phyloP scores from a whole-genome alignment of 2,888 invertebrate genomes.

The Tipula helvola region DNA sequence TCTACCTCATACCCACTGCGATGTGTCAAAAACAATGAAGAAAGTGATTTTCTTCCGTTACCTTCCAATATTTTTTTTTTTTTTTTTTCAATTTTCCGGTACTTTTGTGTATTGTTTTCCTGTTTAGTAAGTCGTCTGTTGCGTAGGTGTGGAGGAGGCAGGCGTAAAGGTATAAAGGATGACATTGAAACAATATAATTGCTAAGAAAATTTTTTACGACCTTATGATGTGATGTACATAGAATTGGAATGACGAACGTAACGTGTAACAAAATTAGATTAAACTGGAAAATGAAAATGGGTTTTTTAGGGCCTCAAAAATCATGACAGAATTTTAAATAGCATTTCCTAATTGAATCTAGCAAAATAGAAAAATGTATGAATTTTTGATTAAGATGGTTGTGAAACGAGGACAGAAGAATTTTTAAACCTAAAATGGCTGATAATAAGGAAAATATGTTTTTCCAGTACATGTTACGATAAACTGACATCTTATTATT shows the following conservation, averaged over 20 bases:
- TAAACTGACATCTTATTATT: conserved; percentile 4
- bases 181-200: background rate
- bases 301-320: background rate
- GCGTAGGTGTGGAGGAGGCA: background rate
- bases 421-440: background rate
- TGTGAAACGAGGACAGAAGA: background rate
- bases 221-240: background rate
- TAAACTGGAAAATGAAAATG: background rate
- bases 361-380: background rate
- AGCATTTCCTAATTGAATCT: background rate
- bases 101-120: background rate
- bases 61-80: background rate
- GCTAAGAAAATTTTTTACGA: background rate
- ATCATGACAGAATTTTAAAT: background rate
- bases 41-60: background rate
- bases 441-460: background rate
- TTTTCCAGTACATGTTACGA: background rate
- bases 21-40: background rate
- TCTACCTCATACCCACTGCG: background rate
- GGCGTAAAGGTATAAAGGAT: background rate
- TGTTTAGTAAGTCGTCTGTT: background rate
- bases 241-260: background rate
- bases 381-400: background rate
- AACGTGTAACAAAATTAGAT: background rate
- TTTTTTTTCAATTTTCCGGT: background rate